Conservation (phyloP, 2,888 invertebrate genomes). For the Leptinotarsa juncta region DNA sequence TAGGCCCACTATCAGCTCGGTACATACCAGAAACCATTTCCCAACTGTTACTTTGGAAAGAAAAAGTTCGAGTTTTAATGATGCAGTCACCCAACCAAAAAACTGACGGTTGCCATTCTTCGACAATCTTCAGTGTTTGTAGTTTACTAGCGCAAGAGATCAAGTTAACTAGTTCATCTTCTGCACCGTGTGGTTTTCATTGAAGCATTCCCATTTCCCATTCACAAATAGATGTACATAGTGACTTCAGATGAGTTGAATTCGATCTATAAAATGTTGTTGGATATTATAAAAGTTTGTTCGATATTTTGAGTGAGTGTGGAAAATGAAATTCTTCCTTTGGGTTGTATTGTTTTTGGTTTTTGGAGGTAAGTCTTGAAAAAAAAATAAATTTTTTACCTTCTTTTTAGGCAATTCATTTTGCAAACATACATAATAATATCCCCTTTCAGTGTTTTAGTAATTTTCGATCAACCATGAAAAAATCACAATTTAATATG, state of each 20-base stretch:
- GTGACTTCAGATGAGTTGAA: neutral
- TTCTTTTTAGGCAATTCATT: too few relatives aligned
- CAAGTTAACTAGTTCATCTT: conserved; percentile 30
- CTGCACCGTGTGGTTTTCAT: neutral
- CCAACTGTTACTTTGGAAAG: neutral
- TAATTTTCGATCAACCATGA: too few relatives aligned
- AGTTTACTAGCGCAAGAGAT: conserved; percentile 36
- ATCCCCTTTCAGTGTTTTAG: too few relatives aligned
- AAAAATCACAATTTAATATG: too few relatives aligned
- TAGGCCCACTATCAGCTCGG: neutral
- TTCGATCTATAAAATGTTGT: neutral
- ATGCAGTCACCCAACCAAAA: conserved; percentile 4
- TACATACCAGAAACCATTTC: neutral
- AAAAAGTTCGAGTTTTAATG: neutral
- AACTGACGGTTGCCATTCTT: neutral
- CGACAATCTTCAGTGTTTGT: conserved; percentile 26
- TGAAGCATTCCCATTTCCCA: neutral
- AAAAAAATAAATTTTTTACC: neutral
- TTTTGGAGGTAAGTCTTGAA: conserved; percentile 18
- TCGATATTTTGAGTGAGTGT: neutral
- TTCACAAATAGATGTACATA: neutral
- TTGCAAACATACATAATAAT: too few relatives aligned
- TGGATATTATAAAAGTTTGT: neutral
- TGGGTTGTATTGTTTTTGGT: conserved; percentile 5
- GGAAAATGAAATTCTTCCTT: conserved; percentile 18